Percentiles rank a stretch among this genome's conserved stretches.
Evolutionary conservation across 2,797 vertebrate species (phyloP).

Genomic region (Enteromius radiatus): DNA sequence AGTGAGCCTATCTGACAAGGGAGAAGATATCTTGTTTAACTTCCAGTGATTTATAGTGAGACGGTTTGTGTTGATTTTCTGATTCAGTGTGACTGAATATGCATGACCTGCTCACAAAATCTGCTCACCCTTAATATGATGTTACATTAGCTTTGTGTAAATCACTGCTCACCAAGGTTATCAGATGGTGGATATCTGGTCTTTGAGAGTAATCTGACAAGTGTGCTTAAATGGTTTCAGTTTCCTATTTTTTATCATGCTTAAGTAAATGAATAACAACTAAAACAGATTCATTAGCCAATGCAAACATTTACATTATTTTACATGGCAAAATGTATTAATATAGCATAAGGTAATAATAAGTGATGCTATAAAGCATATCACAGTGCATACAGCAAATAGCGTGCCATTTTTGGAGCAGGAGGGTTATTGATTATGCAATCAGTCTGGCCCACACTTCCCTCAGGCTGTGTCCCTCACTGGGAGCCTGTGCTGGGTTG

Average conservation of each 20-base stretch:
- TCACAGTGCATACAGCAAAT: slow-evolving; percentile 62
- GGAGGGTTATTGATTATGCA: slow-evolving; percentile 69
- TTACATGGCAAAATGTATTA: not conserved
- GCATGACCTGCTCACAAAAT: not conserved
- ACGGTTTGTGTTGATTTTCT: slow-evolving; percentile 23
- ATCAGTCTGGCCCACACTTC: slow-evolving; percentile 54
- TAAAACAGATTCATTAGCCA: too few species aligned
- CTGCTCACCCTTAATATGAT: not conserved
- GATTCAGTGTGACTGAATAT: slow-evolving; percentile 15
- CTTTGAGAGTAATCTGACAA: not conserved
- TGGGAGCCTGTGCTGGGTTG: slow-evolving; percentile 46
- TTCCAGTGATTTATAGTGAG: not conserved
- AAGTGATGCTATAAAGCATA: not conserved
- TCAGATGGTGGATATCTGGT: not conserved
- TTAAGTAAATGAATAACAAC: not conserved
- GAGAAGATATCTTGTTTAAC: slow-evolving; percentile 21
- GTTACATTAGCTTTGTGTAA: not conserved
- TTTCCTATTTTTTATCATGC: not conserved
- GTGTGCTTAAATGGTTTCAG: too few species aligned
- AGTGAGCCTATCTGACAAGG: slow-evolving; percentile 44
- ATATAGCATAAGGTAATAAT: not conserved
- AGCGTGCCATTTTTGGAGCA: slow-evolving; percentile 59
- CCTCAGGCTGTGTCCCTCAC: slow-evolving; percentile 62
- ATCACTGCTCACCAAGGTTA: not conserved
- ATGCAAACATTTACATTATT: too few species aligned